Base-by-base conservation (phyloP, 2,888 invertebrate species). In the Neoascia interrupta region DNA sequence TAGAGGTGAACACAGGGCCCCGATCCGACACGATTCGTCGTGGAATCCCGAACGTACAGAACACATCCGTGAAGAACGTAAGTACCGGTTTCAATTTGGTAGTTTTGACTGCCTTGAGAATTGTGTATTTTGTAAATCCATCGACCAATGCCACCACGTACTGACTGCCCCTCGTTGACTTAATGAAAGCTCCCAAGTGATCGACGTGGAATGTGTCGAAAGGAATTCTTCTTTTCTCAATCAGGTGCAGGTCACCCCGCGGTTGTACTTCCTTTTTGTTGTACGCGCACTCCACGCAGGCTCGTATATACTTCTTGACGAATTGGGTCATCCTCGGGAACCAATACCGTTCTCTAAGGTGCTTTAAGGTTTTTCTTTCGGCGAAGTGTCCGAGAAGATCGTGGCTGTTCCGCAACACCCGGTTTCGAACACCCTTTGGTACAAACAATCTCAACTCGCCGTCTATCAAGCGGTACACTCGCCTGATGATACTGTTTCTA, bases 201-300 rank as follows among this genome's bases (percentile, higher is more conserved):
- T 89, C 89, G 0, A 89, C 53, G 68, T 89, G 88, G 10, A 89
- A 23, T 0, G 86, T 88, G 49, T 88, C 84, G 31, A 90, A 87
- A 0, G 88, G 88, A 5, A 83, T 81, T 0, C 82, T 64, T 5
- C 84, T 81, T 63, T 89, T 89, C n/a, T 84, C 83, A 16, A 89
- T 89, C 0, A 87, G 85, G 53, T 88, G 84, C n/a, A 89, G 69
- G 13, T 81, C 80, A 10, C 84, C 84, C 13, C 81, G 41, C 10
- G 63, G 56, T 2, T 81, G 68, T n/a, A n/a, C n/a, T n/a, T n/a
- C n/a, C n/a, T n/a, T n/a, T 76, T 89, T 88, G 16, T 84, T 82
- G 39, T 85, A 86, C 2, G 88, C 58, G 68, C 88, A 90, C 8
- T 85, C 81, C 43, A 56, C 41, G 39, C 75, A 81, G 2, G 37